Percentiles rank a stretch among this genome's conserved stretches.
These are phyloP conservation scores for Strigops habroptila DNA, from an alignment of 2,113 vertebrate genomes.

Conservation along the genomic window DNA sequence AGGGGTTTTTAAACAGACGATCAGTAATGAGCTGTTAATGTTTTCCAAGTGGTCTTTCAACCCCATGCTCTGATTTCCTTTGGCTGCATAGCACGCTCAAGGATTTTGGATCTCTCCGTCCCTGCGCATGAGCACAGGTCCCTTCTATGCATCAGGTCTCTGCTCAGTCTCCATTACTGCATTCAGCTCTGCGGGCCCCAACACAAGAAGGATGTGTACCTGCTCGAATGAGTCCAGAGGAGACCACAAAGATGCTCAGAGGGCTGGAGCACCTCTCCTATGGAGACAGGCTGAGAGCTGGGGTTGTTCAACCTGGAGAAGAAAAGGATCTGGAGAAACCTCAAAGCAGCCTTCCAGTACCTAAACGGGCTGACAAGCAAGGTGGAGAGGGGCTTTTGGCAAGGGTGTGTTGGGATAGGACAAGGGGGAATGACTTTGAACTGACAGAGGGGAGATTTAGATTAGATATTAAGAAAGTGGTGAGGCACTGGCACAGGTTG, in stretches of 20 bases:
- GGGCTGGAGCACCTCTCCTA: neutral
- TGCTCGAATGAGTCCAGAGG: neutral
- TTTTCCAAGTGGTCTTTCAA: slow-evolving; percentile 19
- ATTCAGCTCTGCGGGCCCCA: neutral
- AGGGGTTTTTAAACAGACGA: slow-evolving; percentile 35
- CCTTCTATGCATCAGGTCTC: neutral
- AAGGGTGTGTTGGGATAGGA: neutral
- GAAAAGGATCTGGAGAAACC: neutral
- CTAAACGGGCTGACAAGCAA: neutral
- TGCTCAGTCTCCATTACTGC: neutral
- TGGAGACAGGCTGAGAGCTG: neutral
- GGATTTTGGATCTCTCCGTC: fast-evolving
- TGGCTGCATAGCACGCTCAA: fast-evolving
- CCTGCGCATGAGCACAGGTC: neutral
- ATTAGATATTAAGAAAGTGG: neutral
- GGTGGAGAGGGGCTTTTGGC: neutral
- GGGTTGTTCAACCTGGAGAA: neutral
- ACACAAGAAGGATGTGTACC: neutral
- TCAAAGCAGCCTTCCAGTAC: neutral
- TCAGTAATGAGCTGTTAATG: slow-evolving; percentile 62
- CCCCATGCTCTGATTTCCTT: neutral
- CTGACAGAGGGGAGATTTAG: neutral
- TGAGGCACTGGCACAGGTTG: neutral
- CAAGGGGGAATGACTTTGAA: neutral
- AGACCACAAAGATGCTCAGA: neutral